Base-by-base conservation (phyloP, 2,797 vertebrate genomes). In the Parotocinclus haroldoi region DNA sequence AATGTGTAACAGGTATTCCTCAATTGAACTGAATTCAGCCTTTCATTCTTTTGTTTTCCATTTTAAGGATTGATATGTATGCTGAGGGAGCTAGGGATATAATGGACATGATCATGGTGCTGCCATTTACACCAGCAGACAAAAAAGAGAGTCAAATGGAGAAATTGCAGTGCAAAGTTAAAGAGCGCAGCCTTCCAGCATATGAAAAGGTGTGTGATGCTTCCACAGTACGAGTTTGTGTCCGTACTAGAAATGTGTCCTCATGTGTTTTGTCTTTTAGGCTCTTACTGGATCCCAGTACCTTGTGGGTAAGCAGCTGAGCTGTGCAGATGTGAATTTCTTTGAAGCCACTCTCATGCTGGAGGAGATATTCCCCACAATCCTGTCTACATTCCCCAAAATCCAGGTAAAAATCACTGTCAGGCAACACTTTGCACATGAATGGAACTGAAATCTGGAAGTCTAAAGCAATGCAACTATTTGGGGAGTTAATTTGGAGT, bases 31-130 rank as follows among this genome's bases (percentile, higher is more conserved):
- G 19, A n/a, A 14, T 62, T 12, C 1, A 17, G 27, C 27, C 2
- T 27, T 50, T 16, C 3, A 12, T n/a, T 3, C 16, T 40, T 44
- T 1, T 12, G 14, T 48, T 36, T 18, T 74, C 67, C 71, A 2
- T 46, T 57, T 46, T 42, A 49, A 98, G 95, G 87, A 90, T 96
- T 81, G 90, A 95, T 84, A 95, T 93, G 89, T 96, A 93, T 0
- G 74, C 88, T 11, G 95, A 98, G 59, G 92, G 91, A 68, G 39
- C 84, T 36, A 80, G 75, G 6, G 94, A 98, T 57, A 77, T 93
- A 10, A 91, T 90, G 89, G 87, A 88, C 16, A 81, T 93, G 85
- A 84, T 95, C 0, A 87, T 91, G 79, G 0, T 14, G 0, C 68
- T 86, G 18, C 75, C 79, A 18, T 89, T 96, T 61, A 66, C 66